Evolutionary conservation across 2,113 vertebrate genomes (phyloP).

Genomic region (Vireo altiloquus): DNA sequence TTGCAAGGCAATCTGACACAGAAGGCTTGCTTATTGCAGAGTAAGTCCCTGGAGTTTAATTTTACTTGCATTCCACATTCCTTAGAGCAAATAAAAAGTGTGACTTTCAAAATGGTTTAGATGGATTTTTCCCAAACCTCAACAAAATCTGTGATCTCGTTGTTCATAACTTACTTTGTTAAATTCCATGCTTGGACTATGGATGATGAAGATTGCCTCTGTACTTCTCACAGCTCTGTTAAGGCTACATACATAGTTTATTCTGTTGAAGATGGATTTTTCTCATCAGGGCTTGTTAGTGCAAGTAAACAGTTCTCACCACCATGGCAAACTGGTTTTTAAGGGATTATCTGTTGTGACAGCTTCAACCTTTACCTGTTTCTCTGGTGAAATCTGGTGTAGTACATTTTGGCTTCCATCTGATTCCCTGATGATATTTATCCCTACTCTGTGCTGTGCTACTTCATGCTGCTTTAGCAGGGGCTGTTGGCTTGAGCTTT

Average conservation of each 20-base stretch:
- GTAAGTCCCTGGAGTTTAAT: background rate
- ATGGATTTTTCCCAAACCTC: background rate
- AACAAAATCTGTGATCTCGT: background rate
- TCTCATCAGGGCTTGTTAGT: background rate
- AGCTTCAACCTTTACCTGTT: background rate
- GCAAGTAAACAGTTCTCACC: background rate
- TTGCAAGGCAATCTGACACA: background rate
- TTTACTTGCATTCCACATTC: slow-evolving; percentile 23
- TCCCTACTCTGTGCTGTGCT: background rate
- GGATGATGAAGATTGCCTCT: background rate
- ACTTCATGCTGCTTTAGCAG: background rate
- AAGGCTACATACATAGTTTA: background rate
- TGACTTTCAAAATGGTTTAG: slow-evolving; percentile 7
- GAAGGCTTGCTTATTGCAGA: slow-evolving; percentile 11
- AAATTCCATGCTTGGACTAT: background rate
- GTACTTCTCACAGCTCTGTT: background rate
- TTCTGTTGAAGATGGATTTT: background rate
- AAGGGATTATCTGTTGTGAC: background rate
- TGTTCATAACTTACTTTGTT: background rate
- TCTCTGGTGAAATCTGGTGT: background rate
- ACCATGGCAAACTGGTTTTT: background rate
- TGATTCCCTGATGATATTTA: background rate
- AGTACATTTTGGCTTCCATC: background rate
- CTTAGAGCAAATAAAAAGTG: slow-evolving; percentile 15
- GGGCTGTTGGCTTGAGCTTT: background rate